Base-by-base conservation (phyloP, 2,113 vertebrate species). In the Gymnobelideus leadbeateri region DNA sequence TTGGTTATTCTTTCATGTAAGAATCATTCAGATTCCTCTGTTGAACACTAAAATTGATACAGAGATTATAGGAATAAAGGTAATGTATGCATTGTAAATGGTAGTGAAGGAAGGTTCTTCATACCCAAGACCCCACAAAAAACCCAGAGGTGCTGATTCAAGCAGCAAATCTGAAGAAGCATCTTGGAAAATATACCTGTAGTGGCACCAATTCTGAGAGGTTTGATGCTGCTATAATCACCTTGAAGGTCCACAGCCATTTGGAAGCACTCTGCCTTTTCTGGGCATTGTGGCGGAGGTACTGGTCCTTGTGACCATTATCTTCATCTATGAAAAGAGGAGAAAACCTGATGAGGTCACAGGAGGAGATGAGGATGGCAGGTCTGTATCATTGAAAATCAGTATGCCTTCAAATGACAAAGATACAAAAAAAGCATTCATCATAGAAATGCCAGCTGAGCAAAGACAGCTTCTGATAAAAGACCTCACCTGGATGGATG, bases 291-390 rank as follows among this genome's bases (percentile, higher is more conserved):
- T 99, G 97, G 99, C 99, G 0, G 99, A 99, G 96, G 99, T 99
- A 94, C 99, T 99, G 0, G 98, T 99, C 52, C 99, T 99, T 0
- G 99, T 99, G 97, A 99, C 99, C 11, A 98, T 99, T 97, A 99
- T 99, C 98, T 99, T 99, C 97, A 99, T 99, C 98, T 99, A 99
- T 0, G 99, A 99, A 98, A 99, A 99, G 98, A 99, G 99, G 97
- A 99, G 99, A 99, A 99, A 99, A 99, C 99, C 99, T 0, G 99
- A 99, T 52, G 99, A 99, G 52, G 52, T 52, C 52, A 19, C 9
- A 8, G 5, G n/a, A 0, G 99, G 99, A 0, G 99, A 99, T 51
- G 99, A 99, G 9, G 55, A 61, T 61, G 55, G 55, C 9, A 61
- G 55, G 55, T 61, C 28, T 11, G 10, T 61, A 11, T 61, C 9